These are phyloP conservation scores for Pteronura brasiliensis DNA, from an alignment of 2,113 vertebrate species.

Conservation along the genomic window DNA sequence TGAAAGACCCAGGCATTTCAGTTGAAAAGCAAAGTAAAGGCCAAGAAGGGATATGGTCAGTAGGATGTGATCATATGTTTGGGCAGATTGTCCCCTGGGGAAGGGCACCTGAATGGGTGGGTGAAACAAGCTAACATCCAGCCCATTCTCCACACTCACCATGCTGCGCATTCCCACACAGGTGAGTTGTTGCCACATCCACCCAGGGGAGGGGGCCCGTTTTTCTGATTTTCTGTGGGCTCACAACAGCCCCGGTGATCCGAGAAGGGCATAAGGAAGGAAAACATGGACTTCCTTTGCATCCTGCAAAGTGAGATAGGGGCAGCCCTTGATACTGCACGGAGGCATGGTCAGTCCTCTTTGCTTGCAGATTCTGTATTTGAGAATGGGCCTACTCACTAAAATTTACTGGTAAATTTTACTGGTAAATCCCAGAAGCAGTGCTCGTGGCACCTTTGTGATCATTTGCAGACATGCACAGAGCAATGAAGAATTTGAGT, in stretches of 20 bases:
- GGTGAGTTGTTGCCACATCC: neutral
- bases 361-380: neutral
- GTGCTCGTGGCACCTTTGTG: neutral
- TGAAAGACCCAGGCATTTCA: neutral
- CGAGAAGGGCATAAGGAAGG: neutral
- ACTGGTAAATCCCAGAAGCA: neutral
- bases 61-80: neutral
- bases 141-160: neutral
- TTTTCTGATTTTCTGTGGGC: neutral
- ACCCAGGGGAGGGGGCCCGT: neutral
- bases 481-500: neutral
- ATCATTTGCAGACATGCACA: neutral
- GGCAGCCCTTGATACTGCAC: neutral
- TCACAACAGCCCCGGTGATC: neutral
- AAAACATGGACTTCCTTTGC: neutral
- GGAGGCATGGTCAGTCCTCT: neutral
- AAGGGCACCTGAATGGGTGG: neutral
- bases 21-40: neutral
- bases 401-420: neutral
- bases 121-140: neutral
- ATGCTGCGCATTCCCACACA: neutral
- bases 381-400: neutral
- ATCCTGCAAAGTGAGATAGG: neutral
- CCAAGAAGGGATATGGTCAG: neutral
- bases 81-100: neutral